These are phyloP conservation scores for Terrapene triunguis DNA, from an alignment of 2,113 vertebrate species.

Conservation along the genomic window DNA sequence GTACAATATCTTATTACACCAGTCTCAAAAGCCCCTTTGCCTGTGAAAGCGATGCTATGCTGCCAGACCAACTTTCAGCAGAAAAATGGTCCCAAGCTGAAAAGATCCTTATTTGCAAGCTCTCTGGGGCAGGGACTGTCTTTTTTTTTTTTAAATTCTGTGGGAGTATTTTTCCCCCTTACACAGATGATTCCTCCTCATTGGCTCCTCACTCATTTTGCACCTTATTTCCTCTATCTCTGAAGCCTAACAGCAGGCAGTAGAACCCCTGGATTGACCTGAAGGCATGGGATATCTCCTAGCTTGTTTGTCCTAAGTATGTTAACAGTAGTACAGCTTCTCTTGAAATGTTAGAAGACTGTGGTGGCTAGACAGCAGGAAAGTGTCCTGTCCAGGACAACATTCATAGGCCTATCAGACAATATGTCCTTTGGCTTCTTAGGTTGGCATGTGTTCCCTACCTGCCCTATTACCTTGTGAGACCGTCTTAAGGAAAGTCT, in stretches of 20 bases:
- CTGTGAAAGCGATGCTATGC: background rate
- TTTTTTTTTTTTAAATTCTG: background rate
- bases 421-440: background rate
- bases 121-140: fast-evolving
- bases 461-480: background rate
- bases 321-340: background rate
- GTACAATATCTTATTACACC: slow-evolving; percentile 6
- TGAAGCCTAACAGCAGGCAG: background rate
- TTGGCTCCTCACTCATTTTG: background rate
- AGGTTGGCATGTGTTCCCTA: background rate
- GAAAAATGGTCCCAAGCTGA: background rate
- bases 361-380: background rate
- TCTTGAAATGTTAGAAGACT: background rate
- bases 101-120: background rate
- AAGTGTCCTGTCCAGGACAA: background rate
- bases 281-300: background rate
- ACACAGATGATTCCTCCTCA: background rate
- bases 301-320: background rate
- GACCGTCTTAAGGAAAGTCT: background rate
- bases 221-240: background rate
- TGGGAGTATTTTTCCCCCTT: background rate
- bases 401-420: background rate
- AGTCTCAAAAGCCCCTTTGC: slow-evolving; percentile 4
- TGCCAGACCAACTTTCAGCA: background rate
- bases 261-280: background rate